Conservation (phyloP, 2,113 vertebrate genomes). For the Nothocercus nigrocapillus region DNA sequence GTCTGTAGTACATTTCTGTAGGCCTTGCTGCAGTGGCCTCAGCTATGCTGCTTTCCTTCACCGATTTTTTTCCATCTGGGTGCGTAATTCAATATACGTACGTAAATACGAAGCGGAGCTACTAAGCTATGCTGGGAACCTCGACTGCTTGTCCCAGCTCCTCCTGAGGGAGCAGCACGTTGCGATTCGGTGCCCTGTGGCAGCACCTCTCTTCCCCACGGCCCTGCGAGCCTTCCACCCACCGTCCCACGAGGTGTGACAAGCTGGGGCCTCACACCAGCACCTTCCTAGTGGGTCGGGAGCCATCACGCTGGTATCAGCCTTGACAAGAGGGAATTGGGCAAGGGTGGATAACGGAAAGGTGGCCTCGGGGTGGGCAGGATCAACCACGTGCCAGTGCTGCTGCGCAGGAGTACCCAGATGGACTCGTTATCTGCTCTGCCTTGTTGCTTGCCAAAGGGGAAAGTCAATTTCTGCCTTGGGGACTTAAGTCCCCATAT, state of each 20-base stretch:
- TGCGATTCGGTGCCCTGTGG: neutral
- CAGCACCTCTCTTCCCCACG: rapidly evolving
- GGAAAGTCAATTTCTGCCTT: neutral
- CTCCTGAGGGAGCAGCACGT: neutral
- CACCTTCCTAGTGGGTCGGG: rapidly evolving
- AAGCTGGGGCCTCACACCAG: rapidly evolving
- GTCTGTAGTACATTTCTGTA: neutral
- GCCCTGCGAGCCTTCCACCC: rapidly evolving
- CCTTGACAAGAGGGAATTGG: rapidly evolving
- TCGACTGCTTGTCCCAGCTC: neutral
- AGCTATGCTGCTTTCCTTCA: neutral
- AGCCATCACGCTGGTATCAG: too few relatives aligned
- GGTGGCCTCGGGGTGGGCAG: rapidly evolving
- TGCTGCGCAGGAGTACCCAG: rapidly evolving
- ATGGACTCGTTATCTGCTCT: neutral
- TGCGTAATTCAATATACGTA: neutral
- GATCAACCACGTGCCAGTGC: neutral
- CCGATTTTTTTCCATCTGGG: neutral
- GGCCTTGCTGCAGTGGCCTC: neutral
- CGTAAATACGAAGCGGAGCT: neutral
- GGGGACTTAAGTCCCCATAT: rapidly evolving
- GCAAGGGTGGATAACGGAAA: neutral
- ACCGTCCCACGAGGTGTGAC: neutral
- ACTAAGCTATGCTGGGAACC: neutral
- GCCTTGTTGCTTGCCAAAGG: neutral